These are phyloP conservation scores for Cyanocitta stelleri DNA, from an alignment of 2,113 vertebrate species.

Conservation along the genomic window DNA sequence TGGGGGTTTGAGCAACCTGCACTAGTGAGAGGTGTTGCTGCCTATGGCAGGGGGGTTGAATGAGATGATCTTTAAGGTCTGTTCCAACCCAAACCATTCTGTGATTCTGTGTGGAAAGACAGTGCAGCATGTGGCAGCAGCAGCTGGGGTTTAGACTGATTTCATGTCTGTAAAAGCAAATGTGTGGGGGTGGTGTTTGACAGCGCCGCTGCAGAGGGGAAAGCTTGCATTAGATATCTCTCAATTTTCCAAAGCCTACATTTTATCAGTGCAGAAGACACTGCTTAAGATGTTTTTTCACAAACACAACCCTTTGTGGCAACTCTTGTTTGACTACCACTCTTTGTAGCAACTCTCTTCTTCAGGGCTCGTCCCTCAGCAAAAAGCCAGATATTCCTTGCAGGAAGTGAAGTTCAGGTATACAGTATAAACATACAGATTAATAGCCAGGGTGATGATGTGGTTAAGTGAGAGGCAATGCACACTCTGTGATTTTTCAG, in stretches of 20 bases:
- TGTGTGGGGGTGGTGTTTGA: neutral
- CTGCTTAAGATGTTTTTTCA: neutral
- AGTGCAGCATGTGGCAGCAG: neutral
- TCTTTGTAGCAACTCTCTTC: neutral
- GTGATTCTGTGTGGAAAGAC: neutral
- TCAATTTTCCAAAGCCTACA: neutral
- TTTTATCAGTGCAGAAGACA: neutral
- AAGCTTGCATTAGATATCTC: neutral
- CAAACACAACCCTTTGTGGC: neutral
- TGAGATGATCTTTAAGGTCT: neutral
- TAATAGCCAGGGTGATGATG: neutral
- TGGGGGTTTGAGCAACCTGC: neutral
- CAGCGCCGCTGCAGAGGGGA: neutral
- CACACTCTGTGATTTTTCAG: neutral
- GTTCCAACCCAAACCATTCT: neutral
- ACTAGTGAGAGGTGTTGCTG: neutral
- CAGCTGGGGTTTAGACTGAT: neutral
- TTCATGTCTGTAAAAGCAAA: neutral
- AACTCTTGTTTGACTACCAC: neutral
- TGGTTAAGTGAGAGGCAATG: neutral
- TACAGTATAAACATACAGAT: neutral
- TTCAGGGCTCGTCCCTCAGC: fast-evolving
- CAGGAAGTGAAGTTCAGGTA: neutral
- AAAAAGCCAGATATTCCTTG: neutral
- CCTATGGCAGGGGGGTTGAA: neutral